Evolutionary conservation across 2,113 vertebrate genomes (phyloP).

Genomic region (Grammomys dolichurus): DNA sequence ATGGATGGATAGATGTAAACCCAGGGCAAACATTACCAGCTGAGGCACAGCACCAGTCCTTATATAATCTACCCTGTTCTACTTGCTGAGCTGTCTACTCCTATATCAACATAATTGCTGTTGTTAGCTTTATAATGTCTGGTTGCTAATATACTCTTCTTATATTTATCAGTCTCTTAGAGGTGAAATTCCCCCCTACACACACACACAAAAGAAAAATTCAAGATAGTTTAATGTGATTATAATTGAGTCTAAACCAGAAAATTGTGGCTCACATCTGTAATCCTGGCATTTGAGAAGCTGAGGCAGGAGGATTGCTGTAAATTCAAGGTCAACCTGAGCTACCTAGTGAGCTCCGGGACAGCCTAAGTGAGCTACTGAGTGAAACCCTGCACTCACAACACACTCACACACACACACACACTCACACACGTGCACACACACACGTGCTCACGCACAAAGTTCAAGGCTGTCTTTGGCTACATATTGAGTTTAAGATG

Average conservation of each 20-base stretch:
- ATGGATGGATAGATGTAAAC: background rate
- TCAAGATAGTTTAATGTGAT: conserved; percentile 19
- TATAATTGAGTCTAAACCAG: background rate
- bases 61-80: background rate
- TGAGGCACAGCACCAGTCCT: background rate
- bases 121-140: background rate
- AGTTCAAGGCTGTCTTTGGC: background rate
- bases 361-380: background rate
- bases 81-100: background rate
- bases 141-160: background rate
- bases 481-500: background rate
- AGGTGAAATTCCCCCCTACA: background rate
- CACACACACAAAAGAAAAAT: background rate
- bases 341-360: background rate
- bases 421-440: background rate
- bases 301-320: background rate
- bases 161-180: background rate
- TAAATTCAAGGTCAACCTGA: background rate
- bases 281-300: background rate
- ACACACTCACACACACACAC: background rate
- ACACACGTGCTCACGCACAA: background rate
- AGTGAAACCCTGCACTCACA: background rate
- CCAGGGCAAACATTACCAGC: background rate
- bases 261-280: background rate
- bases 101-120: background rate